Evolutionary conservation across 2,113 vertebrate genomes (phyloP).

Genomic region (Limnothrissa miodon): DNA sequence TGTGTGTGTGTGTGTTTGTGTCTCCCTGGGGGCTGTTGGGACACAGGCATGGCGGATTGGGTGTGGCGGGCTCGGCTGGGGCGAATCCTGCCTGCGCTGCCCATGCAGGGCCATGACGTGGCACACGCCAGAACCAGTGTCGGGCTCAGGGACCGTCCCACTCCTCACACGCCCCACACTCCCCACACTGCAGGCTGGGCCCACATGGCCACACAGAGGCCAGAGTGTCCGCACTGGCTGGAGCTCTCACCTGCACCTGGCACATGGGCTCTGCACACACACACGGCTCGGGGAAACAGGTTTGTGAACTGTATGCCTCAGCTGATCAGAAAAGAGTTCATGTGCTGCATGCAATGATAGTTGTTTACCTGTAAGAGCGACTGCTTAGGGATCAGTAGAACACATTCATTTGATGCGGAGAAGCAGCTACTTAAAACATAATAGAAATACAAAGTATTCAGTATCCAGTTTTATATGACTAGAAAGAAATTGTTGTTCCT

Average conservation of each 20-base stretch:
- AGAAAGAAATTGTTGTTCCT: neutral
- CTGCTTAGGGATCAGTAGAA: neutral
- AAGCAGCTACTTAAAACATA: neutral
- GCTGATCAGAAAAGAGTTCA: neutral
- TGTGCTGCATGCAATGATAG: neutral
- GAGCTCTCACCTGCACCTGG: neutral
- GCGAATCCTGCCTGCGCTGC: slow-evolving; percentile 35
- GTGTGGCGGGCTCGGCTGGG: slow-evolving; percentile 45
- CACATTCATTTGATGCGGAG: neutral
- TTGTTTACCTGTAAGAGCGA: neutral
- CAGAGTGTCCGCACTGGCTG: neutral
- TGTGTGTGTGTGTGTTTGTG: slow-evolving; percentile 11
- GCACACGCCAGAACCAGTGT: slow-evolving; percentile 61
- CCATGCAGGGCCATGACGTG: slow-evolving; percentile 58
- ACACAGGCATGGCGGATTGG: slow-evolving; percentile 34
- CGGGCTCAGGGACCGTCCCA: slow-evolving; percentile 59
- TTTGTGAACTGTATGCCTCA: neutral
- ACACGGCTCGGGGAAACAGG: neutral
- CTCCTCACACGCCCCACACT: slow-evolving; percentile 52
- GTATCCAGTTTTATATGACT: neutral
- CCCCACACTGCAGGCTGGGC: too few relatives aligned
- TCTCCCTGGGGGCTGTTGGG: slow-evolving; percentile 9
- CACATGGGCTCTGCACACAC: neutral
- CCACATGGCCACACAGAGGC: neutral
- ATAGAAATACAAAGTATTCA: neutral